Conservation (phyloP, 2,113 vertebrate species). For the Lepisosteus osseus region DNA sequence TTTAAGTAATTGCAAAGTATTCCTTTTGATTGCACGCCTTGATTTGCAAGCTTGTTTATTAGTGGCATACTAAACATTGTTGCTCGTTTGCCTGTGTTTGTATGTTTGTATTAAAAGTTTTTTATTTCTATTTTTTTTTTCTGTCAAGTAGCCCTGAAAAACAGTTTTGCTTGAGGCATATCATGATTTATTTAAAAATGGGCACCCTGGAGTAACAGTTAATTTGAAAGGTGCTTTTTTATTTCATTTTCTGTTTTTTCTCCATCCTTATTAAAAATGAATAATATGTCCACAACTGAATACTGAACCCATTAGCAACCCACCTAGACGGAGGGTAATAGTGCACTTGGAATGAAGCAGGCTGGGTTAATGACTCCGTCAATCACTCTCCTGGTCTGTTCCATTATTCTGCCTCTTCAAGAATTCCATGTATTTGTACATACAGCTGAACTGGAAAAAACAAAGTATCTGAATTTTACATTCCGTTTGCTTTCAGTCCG, state of each 20-base stretch:
- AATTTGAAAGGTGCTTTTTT: conserved; percentile 61
- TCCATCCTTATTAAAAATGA: conserved; percentile 22
- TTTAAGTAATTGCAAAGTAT: conserved; percentile 36
- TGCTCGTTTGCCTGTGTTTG: conserved; percentile 19
- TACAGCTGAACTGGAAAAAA: no score
- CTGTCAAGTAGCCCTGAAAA: conserved; percentile 52
- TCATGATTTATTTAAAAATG: conserved; percentile 76
- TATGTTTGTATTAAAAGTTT: conserved; percentile 3
- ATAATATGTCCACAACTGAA: conserved; percentile 12
- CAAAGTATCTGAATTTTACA: no score
- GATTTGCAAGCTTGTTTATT: conserved; percentile 64
- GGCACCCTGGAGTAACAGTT: conserved; percentile 59
- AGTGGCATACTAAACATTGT: conserved; percentile 5
- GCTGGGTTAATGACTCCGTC: no score
- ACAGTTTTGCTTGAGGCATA: conserved; percentile 61
- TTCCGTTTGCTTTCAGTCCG: no score
- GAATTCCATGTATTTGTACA: no score
- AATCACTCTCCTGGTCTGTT: no score
- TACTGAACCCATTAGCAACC: not conserved
- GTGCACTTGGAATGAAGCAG: no score
- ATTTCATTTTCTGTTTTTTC: conserved; percentile 50
- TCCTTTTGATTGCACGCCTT: conserved; percentile 50
- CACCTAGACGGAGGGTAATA: not conserved
- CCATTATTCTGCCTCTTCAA: no score
- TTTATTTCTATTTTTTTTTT: no score